Percentiles rank a stretch among this genome's conserved stretches.
These are phyloP conservation scores for Ramphastos sulfuratus DNA, from an alignment of 2,113 vertebrate species.

Conservation along the genomic window DNA sequence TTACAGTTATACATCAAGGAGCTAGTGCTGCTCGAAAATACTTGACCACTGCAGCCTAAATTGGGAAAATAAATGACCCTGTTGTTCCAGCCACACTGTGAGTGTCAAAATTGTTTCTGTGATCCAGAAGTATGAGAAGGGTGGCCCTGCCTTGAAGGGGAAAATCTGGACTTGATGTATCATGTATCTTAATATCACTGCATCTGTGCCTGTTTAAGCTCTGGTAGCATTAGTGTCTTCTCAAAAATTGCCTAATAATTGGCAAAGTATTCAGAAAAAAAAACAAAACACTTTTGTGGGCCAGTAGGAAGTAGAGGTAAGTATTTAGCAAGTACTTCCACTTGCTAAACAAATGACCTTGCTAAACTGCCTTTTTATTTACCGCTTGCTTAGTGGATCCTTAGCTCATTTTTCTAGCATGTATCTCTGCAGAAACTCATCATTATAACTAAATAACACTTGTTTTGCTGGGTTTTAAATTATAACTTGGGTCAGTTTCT, in stretches of 20 bases:
- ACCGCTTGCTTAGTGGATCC: neutral
- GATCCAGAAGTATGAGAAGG: neutral
- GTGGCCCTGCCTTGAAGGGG: neutral
- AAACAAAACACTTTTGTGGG: neutral
- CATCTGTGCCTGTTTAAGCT: neutral
- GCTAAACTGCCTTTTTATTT: conserved; percentile 12
- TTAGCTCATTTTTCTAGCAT: neutral
- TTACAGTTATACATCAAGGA: neutral
- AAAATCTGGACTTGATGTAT: neutral
- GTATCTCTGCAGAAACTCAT: neutral
- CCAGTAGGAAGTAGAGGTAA: neutral
- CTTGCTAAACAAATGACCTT: neutral
- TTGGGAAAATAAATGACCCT: neutral
- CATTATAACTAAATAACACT: neutral
- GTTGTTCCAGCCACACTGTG: neutral
- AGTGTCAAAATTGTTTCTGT: neutral
- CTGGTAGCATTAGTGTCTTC: neutral
- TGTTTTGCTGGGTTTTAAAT: neutral
- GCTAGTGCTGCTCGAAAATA: neutral
- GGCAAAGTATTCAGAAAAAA: neutral
- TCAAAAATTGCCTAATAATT: neutral
- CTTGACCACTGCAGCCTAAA: neutral
- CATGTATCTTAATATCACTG: neutral
- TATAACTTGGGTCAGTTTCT: neutral
- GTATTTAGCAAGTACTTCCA: neutral